Conservation (phyloP, 2,797 vertebrate genomes). For the Sarcoramphus papa region DNA sequence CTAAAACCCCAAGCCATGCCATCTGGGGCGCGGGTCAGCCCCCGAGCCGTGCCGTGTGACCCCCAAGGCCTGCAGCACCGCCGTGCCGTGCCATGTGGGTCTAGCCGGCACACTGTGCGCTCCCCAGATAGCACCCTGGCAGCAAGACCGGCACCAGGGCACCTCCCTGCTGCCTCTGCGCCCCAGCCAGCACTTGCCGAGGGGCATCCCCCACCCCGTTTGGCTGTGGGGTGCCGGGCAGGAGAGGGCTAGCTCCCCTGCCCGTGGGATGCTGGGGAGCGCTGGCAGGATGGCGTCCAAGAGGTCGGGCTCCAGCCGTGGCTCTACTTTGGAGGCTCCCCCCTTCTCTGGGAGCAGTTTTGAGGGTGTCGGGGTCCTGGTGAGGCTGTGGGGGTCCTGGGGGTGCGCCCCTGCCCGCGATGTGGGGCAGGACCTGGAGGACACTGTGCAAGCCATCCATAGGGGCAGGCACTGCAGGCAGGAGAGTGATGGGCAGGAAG, state of each 20-base stretch:
- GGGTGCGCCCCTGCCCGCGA: accelerated
- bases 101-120: accelerated
- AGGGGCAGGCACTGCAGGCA: background rate
- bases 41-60: accelerated
- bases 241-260: background rate
- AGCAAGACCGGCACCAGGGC: background rate
- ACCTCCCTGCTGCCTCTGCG: background rate
- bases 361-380: accelerated
- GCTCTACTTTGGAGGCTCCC: background rate
- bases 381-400: background rate
- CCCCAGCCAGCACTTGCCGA: background rate
- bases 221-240: background rate
- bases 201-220: accelerated
- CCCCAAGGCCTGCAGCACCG: accelerated
- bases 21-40: background rate
- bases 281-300: background rate
- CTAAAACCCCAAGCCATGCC: background rate
- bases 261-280: background rate
- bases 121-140: background rate
- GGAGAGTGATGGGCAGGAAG: background rate
- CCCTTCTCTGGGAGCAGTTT: background rate
- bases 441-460: accelerated
- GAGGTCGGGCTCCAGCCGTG: background rate
- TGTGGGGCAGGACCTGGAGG: background rate
- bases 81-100: accelerated